Conservation (phyloP, 2,797 vertebrate genomes). For the Lacerta viridis region DNA sequence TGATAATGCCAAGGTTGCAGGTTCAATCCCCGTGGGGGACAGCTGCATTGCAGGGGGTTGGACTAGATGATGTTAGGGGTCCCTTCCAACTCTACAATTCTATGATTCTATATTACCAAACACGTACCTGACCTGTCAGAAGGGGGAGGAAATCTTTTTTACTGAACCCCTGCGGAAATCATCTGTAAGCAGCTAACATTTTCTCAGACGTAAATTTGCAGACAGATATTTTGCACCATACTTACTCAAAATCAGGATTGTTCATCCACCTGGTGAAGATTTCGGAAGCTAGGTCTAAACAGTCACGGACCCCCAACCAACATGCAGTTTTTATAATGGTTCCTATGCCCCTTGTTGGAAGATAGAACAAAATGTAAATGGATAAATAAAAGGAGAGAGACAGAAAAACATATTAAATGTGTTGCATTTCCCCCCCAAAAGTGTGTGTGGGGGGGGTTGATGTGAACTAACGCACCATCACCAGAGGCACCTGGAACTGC, state of each 20-base stretch:
- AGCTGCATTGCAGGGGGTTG: too few relatives aligned
- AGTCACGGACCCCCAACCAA: conserved; percentile 81
- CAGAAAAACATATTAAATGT: conserved; percentile 22
- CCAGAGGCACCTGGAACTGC: neutral
- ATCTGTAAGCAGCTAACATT: neutral
- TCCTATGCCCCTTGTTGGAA: conserved; percentile 75
- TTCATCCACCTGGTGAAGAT: conserved; percentile 81
- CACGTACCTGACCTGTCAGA: neutral
- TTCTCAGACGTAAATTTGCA: neutral
- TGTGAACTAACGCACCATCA: conserved; percentile 5
- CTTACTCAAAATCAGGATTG: conserved; percentile 77
- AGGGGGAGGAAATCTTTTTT: neutral
- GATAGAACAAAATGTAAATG: conserved; percentile 63
- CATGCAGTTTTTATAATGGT: conserved; percentile 73
- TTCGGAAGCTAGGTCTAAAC: conserved; percentile 79
- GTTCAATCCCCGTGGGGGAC: too few relatives aligned
- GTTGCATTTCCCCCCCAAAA: conserved; percentile 6
- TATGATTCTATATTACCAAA: too few relatives aligned
- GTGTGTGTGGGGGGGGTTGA: neutral
- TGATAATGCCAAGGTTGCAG: too few relatives aligned
- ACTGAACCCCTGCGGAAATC: neutral
- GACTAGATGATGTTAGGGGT: too few relatives aligned
- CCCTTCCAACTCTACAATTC: too few relatives aligned
- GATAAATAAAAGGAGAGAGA: neutral
- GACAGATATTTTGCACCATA: conserved; percentile 1